A percentile compares a stretch with the other conserved stretches of the same genome.
These are phyloP conservation scores for Melieria omissa DNA, from an alignment of 2,888 invertebrate species.

Conservation along the genomic window DNA sequence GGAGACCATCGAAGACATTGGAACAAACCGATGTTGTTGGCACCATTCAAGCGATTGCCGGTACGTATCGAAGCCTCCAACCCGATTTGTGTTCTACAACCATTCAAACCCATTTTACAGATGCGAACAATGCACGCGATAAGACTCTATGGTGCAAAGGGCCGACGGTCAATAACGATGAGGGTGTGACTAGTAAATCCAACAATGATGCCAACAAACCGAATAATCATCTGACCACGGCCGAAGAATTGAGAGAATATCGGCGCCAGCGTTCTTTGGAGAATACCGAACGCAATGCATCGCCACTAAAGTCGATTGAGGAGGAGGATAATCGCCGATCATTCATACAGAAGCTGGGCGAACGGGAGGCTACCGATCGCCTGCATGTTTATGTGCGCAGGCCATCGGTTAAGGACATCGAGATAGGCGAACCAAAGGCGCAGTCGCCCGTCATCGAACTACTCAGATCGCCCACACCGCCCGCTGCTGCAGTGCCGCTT, in stretches of 20 bases:
- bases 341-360: slow-evolving; percentile 71
- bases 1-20: slow-evolving; percentile 82
- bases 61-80: slow-evolving; percentile 66
- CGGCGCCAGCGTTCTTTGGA: slow-evolving; percentile 71
- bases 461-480: slow-evolving; percentile 24
- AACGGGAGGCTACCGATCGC: slow-evolving; percentile 69
- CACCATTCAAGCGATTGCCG: slow-evolving; percentile 88
- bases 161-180: slow-evolving; percentile 67
- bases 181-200: neutral
- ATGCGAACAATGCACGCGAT: slow-evolving; percentile 68
- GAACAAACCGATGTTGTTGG: slow-evolving; percentile 86
- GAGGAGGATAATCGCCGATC: slow-evolving; percentile 74
- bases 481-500: slow-evolving; percentile 6
- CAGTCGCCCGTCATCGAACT: neutral
- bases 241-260: slow-evolving; percentile 72
- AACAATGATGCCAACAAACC: neutral
- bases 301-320: slow-evolving; percentile 70
- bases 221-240: slow-evolving; percentile 53
- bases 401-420: slow-evolving; percentile 60
- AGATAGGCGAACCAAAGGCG: neutral
- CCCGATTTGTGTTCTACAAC: slow-evolving; percentile 23
- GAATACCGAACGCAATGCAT: slow-evolving; percentile 62
- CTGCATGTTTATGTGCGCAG: slow-evolving; percentile 72
- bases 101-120: slow-evolving; percentile 44
- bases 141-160: slow-evolving; percentile 74